phyloP scores from a whole-genome alignment of 2,113 vertebrate genomes.

The Sus scrofa region DNA sequence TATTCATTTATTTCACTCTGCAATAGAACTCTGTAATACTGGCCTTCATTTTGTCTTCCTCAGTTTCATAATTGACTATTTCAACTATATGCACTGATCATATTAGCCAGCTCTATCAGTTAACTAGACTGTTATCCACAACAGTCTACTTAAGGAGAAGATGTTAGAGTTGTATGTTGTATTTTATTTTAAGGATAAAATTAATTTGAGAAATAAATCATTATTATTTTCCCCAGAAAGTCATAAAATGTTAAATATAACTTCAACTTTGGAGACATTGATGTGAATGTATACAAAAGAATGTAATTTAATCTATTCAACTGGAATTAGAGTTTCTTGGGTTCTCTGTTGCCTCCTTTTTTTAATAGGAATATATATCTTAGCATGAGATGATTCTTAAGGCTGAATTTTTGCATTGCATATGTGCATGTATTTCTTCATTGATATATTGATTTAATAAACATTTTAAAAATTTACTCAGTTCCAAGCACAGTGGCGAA shows the following conservation, averaged over 20 bases:
- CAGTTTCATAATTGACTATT: slow-evolving; percentile 75
- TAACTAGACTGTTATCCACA: slow-evolving; percentile 68
- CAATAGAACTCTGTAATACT: slow-evolving; percentile 79
- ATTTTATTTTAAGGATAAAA: slow-evolving; percentile 55
- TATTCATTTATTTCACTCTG: slow-evolving; percentile 81
- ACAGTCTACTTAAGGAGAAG: neutral
- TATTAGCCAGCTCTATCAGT: slow-evolving; percentile 41
- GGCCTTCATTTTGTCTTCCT: slow-evolving; percentile 77
- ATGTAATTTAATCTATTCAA: neutral
- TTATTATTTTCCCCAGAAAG: slow-evolving; percentile 18
- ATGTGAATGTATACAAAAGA: neutral
- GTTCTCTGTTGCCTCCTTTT: neutral
- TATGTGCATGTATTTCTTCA: neutral
- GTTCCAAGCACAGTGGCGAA: neutral
- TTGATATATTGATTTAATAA: slow-evolving; percentile 6
- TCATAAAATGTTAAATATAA: slow-evolving; percentile 24
- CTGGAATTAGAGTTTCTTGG: slow-evolving; percentile 30
- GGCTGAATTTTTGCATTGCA: neutral
- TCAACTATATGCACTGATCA: slow-evolving; percentile 33
- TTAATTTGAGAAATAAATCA: slow-evolving; percentile 52
- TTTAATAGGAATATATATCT: neutral
- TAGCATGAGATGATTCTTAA: neutral
- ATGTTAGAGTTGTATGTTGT: slow-evolving; percentile 33
- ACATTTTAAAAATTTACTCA: neutral
- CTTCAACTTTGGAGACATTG: neutral